phyloP scores from a whole-genome alignment of 2,888 invertebrate genomes.

The Achlya flavicornis region DNA sequence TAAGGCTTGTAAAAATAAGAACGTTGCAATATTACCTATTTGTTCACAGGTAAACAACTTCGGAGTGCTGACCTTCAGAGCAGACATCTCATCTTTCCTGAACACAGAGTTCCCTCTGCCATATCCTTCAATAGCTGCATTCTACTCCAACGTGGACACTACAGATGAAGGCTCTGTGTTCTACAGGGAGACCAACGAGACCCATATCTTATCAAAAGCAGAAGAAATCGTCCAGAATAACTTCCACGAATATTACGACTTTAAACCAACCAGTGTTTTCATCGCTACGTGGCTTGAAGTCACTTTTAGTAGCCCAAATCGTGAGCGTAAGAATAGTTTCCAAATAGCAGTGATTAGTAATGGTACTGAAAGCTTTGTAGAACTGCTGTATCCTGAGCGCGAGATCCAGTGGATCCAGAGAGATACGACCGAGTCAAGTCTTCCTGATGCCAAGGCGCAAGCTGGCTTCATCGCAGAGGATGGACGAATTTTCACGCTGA shows the following conservation, averaged over 20 bases:
- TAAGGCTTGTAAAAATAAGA: too few relatives aligned
- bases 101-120: conserved; percentile 95
- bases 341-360: conserved; percentile 88
- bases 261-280: conserved; percentile 90
- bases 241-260: conserved; percentile 88
- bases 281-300: conserved; percentile 96
- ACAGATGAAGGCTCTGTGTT: conserved; percentile 88
- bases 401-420: conserved; percentile 97
- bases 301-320: conserved; percentile 87
- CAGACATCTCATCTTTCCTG: conserved; percentile 93
- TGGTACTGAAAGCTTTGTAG: conserved; percentile 91
- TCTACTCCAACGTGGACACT: conserved; percentile 96
- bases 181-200: conserved; percentile 87
- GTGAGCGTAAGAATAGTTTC: conserved; percentile 93
- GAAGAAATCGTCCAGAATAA: conserved; percentile 88
- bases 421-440: conserved; percentile 87
- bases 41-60: conserved; percentile 92
- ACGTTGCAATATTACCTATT: conserved; percentile 9
- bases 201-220: conserved; percentile 86
- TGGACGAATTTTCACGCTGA: conserved; percentile 88
- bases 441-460: conserved; percentile 96
- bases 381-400: conserved; percentile 93
- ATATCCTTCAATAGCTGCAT: conserved; percentile 94
- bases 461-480: conserved; percentile 95
- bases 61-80: conserved; percentile 94